Evolutionary conservation across 2,797 vertebrate species (phyloP).

Genomic region (Lutjanus argentimaculatus): DNA sequence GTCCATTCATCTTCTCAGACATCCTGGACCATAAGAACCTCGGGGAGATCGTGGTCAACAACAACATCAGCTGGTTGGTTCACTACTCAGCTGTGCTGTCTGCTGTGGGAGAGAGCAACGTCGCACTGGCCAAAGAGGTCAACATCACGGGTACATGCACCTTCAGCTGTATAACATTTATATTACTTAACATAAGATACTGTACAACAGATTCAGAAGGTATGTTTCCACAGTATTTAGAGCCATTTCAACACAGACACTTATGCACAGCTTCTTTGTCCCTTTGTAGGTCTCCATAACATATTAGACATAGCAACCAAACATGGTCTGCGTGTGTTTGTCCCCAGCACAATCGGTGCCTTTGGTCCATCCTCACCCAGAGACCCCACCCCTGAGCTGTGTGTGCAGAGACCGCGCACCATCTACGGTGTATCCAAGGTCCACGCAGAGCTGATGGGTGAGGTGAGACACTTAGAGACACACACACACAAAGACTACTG

Average conservation of each 20-base stretch:
- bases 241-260: not conserved
- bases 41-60: conserved; percentile 92
- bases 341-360: conserved; percentile 94
- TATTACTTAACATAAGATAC: not conserved
- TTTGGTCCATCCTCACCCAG: conserved; percentile 93
- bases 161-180: not conserved
- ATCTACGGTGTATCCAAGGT: conserved; percentile 96
- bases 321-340: conserved; percentile 90
- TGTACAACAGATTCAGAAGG: not conserved
- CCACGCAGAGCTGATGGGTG: conserved; percentile 94
- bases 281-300: conserved; percentile 90
- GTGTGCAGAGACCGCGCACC: conserved; percentile 93
- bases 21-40: conserved; percentile 93
- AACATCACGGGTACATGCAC: conserved; percentile 90
- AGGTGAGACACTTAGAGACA: conserved; percentile 82
- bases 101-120: conserved; percentile 90
- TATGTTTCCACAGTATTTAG: not conserved
- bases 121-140: conserved; percentile 90
- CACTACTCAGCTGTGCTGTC: conserved; percentile 93
- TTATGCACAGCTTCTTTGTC: conserved; percentile 40
- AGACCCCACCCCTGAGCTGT: conserved; percentile 92
- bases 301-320: conserved; percentile 92
- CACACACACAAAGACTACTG: too few relatives aligned
- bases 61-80: conserved; percentile 93
- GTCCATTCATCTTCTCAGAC: conserved; percentile 93